phyloP scores from a whole-genome alignment of 2,888 invertebrate species.

The Trimorus sp. region DNA sequence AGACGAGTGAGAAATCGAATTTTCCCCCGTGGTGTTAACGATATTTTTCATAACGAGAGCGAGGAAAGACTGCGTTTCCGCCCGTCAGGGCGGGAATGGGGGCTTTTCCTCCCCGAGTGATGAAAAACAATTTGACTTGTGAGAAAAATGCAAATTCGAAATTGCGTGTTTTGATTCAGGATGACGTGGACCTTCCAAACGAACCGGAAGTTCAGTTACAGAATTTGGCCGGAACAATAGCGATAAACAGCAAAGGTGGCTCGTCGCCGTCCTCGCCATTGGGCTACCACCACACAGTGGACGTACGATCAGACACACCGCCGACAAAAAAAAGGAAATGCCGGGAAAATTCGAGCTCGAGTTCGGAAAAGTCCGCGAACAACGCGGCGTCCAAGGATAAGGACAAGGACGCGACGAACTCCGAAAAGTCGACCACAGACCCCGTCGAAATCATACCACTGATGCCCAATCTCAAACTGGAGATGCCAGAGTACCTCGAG shows the following conservation, averaged over 20 bases:
- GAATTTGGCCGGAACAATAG: constrained; percentile 75
- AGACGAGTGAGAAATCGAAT: too few relatives aligned
- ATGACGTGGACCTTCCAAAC: constrained; percentile 79
- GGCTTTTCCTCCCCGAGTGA: too few relatives aligned
- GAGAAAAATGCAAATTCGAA: too few relatives aligned
- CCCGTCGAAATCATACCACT: constrained; percentile 81
- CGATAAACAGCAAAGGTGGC: constrained; percentile 75
- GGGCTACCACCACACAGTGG: constrained; percentile 74
- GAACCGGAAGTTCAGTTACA: constrained; percentile 80
- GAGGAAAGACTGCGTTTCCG: too few relatives aligned
- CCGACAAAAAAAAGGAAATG: constrained; percentile 79
- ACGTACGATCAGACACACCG: constrained; percentile 76
- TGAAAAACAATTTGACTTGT: too few relatives aligned
- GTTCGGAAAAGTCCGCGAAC: constrained; percentile 73
- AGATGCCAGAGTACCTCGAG: constrained; percentile 84
- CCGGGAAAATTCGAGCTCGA: constrained; percentile 75
- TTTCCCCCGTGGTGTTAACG: too few relatives aligned
- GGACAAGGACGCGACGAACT: constrained; percentile 75
- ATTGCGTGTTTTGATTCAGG: constrained; percentile 67
- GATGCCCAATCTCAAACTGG: constrained; percentile 83
- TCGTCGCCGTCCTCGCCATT: constrained; percentile 78
- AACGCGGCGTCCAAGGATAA: constrained; percentile 74
- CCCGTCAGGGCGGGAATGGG: too few relatives aligned
- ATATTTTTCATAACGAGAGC: too few relatives aligned
- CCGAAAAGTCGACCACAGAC: constrained; percentile 74